Conservation (phyloP, 2,113 vertebrate species). For the Merops nubicus region DNA sequence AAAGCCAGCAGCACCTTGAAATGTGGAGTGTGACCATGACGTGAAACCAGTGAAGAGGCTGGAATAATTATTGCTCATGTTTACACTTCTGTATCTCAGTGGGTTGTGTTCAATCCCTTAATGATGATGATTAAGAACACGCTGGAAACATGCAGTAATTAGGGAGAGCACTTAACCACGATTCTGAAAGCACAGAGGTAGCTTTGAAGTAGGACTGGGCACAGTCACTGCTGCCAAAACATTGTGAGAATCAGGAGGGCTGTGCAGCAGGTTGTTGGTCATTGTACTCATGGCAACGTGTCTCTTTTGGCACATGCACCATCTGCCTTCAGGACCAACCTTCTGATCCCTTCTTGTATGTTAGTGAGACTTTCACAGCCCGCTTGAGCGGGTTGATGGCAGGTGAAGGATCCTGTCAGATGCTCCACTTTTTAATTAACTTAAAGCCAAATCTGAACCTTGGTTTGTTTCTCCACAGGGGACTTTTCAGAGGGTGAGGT, state of each 20-base stretch:
- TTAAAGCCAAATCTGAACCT: background rate
- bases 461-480: background rate
- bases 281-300: fast-evolving
- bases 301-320: background rate
- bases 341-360: fast-evolving
- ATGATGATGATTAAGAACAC: conserved; percentile 52
- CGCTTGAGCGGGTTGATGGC: background rate
- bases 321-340: background rate
- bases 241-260: background rate
- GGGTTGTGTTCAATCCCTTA: conserved; percentile 4
- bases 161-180: background rate
- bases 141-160: conserved; percentile 7
- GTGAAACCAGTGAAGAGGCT: conserved; percentile 11
- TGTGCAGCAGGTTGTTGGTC: background rate
- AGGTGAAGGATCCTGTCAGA: background rate
- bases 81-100: conserved; percentile 29
- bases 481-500: background rate
- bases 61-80: conserved; percentile 35
- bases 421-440: background rate
- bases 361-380: background rate
- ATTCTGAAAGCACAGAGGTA: background rate
- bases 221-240: background rate
- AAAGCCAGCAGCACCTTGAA: background rate
- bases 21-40: background rate
- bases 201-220: conserved; percentile 56